Evolutionary conservation across 1,140 invertebrate species (phyloP), one percentile per base, ranked within the genome.

Genomic region (Saccostrea echinata): DNA sequence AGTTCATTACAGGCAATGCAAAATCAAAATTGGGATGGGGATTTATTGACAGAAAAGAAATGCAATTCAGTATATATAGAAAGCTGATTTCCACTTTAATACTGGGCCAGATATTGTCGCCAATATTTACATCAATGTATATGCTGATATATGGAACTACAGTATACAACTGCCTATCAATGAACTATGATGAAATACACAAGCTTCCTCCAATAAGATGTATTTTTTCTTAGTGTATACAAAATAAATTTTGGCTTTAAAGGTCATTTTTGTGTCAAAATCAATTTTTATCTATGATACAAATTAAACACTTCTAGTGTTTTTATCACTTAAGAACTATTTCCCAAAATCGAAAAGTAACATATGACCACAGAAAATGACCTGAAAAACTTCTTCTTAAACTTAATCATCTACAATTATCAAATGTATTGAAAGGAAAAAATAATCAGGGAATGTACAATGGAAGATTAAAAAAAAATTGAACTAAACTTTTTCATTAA

Each of bases 71-170:
- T 43, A 43, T 43, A 43, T 43, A 43, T 43, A 43, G 43, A 43
- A 43, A 43, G 43, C 43, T 9, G 9, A 43, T 43, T 43, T 43
- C 4, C 43, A 64, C 16, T n/a, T 27, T 76, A 76, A 76, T 21
- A 76, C 27, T 18, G 68, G 68, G 68, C 11, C 68, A 76, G 68
- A 76, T 13, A 33, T 11, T 76, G 68, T 76, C 30, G 24, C 13
- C 68, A 76, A 76, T 76, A 76, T 76, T 11, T 76, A 76, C 68
- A 76, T 76, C 24, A 76, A 76, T 76, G 30, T 27, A 76, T 76
- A 76, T 76, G 27, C 68, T 76, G 68, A 76, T 76, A 76, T 76
- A 76, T 76, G 68, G 30, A 76, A 30, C 68, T 76, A 76, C 68
- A 76, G 30, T 76, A 30, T 76, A 76, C 27, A 76, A 76, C 24